Evolutionary conservation across 2,113 vertebrate species (phyloP).

Genomic region (Callithrix jacchus): DNA sequence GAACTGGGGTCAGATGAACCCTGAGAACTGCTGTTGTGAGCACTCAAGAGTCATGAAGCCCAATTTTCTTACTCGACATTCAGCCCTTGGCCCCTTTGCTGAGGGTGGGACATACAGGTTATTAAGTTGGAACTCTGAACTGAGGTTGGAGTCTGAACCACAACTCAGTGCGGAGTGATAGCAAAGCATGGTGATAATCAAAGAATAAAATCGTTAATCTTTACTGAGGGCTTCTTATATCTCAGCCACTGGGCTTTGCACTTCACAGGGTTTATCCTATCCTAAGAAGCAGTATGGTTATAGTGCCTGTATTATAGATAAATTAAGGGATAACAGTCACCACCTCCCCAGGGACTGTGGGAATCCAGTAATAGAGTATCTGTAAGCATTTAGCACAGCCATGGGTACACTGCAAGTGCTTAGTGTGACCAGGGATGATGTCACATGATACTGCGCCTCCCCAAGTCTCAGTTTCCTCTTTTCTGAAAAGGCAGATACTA

Average conservation of each 20-base stretch:
- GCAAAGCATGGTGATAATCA: not conserved
- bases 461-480: not conserved
- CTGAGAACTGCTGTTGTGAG: rapidly evolving
- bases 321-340: not conserved
- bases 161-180: rapidly evolving
- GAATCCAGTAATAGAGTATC: not conserved
- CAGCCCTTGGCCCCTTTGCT: not conserved
- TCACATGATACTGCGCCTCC: rapidly evolving
- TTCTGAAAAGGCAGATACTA: not conserved
- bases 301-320: rapidly evolving
- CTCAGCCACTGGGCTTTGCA: not conserved
- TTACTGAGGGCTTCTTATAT: not conserved
- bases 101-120: not conserved
- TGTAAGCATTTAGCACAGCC: rapidly evolving
- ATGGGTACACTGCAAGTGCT: rapidly evolving
- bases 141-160: constrained; percentile 52
- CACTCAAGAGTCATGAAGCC: not conserved
- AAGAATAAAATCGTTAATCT: constrained; percentile 34
- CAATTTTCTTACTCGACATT: rapidly evolving
- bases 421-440: not conserved
- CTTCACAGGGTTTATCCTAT: not conserved
- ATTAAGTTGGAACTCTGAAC: not conserved
- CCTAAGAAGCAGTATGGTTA: not conserved
- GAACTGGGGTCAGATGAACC: not conserved
- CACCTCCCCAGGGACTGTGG: too few relatives aligned